Base-by-base conservation (phyloP, 2,113 vertebrate species). In the Platysternon megacephalum region DNA sequence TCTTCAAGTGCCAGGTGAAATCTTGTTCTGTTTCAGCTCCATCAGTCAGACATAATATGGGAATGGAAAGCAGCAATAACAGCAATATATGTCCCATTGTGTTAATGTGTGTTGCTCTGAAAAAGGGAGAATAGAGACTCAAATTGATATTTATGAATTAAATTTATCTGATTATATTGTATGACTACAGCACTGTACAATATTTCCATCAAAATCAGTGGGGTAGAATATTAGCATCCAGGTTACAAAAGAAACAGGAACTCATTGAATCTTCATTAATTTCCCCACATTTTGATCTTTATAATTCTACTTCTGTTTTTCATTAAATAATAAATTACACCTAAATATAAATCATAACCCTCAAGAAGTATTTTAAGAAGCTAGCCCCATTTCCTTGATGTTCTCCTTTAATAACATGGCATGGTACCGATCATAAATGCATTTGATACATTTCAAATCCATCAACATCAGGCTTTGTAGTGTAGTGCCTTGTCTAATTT, bases 1-100 rank as follows among this genome's bases (percentile, higher is more conserved):
- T 99, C 95, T 98, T 98, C 90, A 99, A 97, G 8, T 98, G 99
- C 99, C 99, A 99, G 92, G 97, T 99, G 88, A 99, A 99, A 95
- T 99, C 99, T 93, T 99, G 96, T 4, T 99, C 97, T 19, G 93
- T 94, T 90, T 98, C 98, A 89, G 97, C 97, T 93, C 89, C 97
- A 79, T 94, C 89, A 26, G 76, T 82, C 93, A 98, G 82, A 88
- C 95, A 90, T 95, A 99, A 97, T 44, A 98, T 91, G 46, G 98
- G 96, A 89, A 98, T 80, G 85, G 98, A 98, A 94, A 99, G 89
- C 83, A 99, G 86, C 94, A 99, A 89, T 83, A 98, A 98, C 91
- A 99, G 95, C 48, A 98, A 96, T 95, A 96, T 53, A 58, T 94
- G 97, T 97, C 98, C 98, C 99, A 99, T 99, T 95, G 91, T 98